Evolutionary conservation across 2,113 vertebrate species (phyloP).

Genomic region (Cacatua alba): DNA sequence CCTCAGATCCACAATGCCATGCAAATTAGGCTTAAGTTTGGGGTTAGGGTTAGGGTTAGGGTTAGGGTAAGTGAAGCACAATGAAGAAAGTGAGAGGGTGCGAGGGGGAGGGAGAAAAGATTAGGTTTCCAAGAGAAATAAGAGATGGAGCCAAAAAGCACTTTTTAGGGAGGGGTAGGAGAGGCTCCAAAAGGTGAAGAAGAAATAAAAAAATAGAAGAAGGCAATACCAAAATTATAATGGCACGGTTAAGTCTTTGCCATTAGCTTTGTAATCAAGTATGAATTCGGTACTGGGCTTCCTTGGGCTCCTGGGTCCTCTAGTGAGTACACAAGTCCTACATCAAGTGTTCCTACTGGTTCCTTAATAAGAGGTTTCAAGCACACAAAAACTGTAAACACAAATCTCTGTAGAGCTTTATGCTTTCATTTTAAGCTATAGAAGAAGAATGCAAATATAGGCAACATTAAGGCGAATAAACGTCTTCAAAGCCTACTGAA

Average conservation of each 20-base stretch:
- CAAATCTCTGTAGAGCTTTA: background rate
- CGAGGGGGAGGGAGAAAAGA: background rate
- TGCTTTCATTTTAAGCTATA: constrained; percentile 34
- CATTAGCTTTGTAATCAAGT: background rate
- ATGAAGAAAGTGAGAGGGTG: constrained; percentile 27
- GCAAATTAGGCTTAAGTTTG: too few species aligned
- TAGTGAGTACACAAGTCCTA: background rate
- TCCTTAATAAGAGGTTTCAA: background rate
- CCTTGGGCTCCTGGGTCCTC: background rate
- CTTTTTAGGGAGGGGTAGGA: background rate
- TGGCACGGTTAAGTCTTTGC: background rate
- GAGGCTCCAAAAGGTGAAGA: constrained; percentile 37
- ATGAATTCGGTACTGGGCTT: background rate
- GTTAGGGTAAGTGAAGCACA: background rate
- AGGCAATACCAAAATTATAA: background rate
- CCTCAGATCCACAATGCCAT: too few species aligned
- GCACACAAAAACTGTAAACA: background rate
- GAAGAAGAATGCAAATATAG: background rate
- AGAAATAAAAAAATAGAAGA: background rate
- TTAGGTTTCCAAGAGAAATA: constrained; percentile 45
- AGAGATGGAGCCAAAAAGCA: constrained; percentile 8
- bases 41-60: too few species aligned
- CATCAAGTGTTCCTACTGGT: background rate
- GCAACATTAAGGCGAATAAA: background rate
- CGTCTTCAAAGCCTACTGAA: background rate